Percentiles rank a stretch among this genome's conserved stretches.
phyloP scores from a whole-genome alignment of 2,113 vertebrate genomes.

The Raja brachyura region DNA sequence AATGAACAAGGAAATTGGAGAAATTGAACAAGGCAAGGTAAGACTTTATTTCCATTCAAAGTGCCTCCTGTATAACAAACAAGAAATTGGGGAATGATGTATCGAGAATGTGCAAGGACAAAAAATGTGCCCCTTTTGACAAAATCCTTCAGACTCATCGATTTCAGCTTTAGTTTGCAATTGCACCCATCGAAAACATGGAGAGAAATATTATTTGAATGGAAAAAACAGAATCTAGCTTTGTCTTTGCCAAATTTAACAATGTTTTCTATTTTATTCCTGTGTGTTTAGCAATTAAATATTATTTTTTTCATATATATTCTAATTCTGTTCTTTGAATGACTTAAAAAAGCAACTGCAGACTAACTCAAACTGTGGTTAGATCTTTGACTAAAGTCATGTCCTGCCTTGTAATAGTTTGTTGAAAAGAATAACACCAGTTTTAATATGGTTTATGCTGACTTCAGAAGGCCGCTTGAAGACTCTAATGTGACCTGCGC shows the following conservation, averaged over 20 bases:
- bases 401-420: background rate
- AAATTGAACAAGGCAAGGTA: background rate
- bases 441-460: background rate
- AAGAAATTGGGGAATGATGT: background rate
- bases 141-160: background rate
- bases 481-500: background rate
- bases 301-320: background rate
- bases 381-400: background rate
- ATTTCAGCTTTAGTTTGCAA: background rate
- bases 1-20: background rate
- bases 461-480: background rate
- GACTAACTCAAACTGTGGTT: background rate
- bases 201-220: background rate
- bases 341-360: background rate
- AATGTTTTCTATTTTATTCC: background rate
- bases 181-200: background rate
- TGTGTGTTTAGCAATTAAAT: background rate
- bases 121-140: background rate
- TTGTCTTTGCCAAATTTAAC: background rate
- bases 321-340: background rate
- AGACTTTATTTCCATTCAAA: background rate
- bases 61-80: background rate
- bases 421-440: background rate
- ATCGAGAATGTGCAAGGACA: background rate
- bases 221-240: background rate